These are phyloP conservation scores for Mesorhabditis sp. DNA, from an alignment of 2,888 invertebrate species.

Conservation along the genomic window DNA sequence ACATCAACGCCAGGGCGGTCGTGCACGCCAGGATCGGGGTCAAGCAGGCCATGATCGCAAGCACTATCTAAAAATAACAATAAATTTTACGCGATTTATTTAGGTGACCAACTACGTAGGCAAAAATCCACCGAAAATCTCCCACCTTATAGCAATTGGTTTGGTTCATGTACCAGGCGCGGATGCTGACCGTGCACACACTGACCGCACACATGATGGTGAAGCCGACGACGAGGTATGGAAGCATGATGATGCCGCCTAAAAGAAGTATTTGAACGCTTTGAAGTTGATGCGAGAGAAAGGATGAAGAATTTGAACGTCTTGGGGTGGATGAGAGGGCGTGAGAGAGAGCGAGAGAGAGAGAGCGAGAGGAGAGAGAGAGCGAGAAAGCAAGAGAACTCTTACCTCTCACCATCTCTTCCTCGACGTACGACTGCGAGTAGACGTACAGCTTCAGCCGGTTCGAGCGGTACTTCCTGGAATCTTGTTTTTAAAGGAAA, in stretches of 20 bases:
- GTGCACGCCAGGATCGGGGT: constrained; percentile 56
- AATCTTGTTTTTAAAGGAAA: too few relatives aligned
- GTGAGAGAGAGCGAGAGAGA: background rate
- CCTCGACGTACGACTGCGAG: constrained; percentile 32
- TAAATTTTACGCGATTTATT: too few relatives aligned
- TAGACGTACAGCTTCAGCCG: constrained; percentile 21
- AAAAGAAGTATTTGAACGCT: background rate
- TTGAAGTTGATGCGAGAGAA: background rate
- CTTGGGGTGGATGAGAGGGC: background rate
- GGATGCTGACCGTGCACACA: constrained; percentile 40
- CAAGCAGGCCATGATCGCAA: constrained; percentile 49
- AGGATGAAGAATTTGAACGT: background rate
- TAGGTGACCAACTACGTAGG: background rate
- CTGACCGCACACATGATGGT: constrained; percentile 47
- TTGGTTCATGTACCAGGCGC: constrained; percentile 48
- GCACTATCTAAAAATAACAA: constrained; percentile 27
- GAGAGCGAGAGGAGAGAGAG: background rate
- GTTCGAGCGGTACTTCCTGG: constrained; percentile 1
- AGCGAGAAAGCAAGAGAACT: background rate
- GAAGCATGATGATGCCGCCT: constrained; percentile 29
- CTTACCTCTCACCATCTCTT: constrained; percentile 38
- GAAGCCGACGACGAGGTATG: constrained; percentile 47
- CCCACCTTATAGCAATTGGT: constrained; percentile 44
- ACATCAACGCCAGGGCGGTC: constrained; percentile 47
- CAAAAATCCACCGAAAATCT: background rate